These are phyloP conservation scores for Chaetodon trifasciatus DNA, from an alignment of 2,797 vertebrate species.

Conservation along the genomic window DNA sequence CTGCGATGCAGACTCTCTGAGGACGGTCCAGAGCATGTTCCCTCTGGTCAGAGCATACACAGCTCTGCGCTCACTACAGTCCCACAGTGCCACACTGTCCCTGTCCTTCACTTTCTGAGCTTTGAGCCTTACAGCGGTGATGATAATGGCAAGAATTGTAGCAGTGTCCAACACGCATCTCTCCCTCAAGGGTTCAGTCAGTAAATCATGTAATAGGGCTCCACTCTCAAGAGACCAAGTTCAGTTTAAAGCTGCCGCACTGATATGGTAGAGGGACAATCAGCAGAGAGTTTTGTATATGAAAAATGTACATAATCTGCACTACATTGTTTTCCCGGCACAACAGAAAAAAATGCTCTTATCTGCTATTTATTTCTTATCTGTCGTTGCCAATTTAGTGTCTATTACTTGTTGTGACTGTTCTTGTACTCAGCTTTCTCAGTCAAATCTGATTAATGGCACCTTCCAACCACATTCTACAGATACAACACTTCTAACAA, in stretches of 20 bases:
- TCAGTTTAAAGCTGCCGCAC: conserved; percentile 28
- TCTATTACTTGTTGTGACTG: background rate
- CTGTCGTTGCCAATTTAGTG: background rate
- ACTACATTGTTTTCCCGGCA: background rate
- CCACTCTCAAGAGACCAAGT: conserved; percentile 24
- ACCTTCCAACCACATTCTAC: background rate
- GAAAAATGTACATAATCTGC: background rate
- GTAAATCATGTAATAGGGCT: conserved; percentile 50
- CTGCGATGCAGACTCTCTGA: conserved; percentile 32
- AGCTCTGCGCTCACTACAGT: conserved; percentile 13
- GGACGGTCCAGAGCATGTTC: conserved; percentile 25
- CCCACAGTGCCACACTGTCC: conserved; percentile 3
- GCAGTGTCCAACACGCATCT: conserved; percentile 26
- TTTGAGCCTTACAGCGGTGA: conserved; percentile 42
- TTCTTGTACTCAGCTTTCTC: background rate
- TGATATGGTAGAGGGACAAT: conserved; percentile 9
- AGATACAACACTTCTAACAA: background rate
- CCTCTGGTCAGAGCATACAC: conserved; percentile 7
- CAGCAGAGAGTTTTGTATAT: background rate
- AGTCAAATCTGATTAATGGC: background rate
- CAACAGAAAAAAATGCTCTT: background rate
- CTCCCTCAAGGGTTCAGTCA: conserved; percentile 35
- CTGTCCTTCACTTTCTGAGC: conserved; percentile 27
- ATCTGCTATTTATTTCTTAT: background rate
- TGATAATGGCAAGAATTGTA: conserved; percentile 34